These are phyloP conservation scores for Microcebus jonahi DNA, from an alignment of 2,113 vertebrate species.

Conservation along the genomic window DNA sequence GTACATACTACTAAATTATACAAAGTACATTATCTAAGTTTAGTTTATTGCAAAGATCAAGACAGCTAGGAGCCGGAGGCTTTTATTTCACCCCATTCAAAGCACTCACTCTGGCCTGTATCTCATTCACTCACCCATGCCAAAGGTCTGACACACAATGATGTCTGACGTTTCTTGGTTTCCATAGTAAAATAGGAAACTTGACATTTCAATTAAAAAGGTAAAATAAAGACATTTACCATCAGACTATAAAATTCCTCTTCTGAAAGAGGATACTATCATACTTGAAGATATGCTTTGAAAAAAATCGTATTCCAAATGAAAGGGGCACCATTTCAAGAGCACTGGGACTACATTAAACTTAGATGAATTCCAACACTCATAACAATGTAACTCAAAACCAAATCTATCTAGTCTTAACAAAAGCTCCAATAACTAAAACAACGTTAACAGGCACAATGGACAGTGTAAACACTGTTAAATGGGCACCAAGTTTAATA, in stretches of 20 bases:
- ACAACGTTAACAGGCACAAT: conserved; percentile 61
- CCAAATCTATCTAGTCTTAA: not conserved
- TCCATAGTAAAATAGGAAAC: conserved; percentile 65
- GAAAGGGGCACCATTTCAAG: conserved; percentile 72
- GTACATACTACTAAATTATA: conserved; percentile 72
- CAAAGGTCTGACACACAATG: conserved; percentile 37
- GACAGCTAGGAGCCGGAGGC: conserved; percentile 47
- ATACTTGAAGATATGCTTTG: conserved; percentile 68
- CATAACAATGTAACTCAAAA: conserved; percentile 49
- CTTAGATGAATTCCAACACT: conserved; percentile 40
- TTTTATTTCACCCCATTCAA: not conserved
- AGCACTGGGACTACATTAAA: conserved; percentile 71
- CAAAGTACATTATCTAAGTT: conserved; percentile 72
- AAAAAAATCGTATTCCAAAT: conserved; percentile 79
- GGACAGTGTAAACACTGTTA: conserved; percentile 72
- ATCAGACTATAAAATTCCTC: conserved; percentile 77
- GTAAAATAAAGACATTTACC: conserved; percentile 77
- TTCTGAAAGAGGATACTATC: conserved; percentile 51
- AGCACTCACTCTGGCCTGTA: not conserved
- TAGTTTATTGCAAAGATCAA: conserved; percentile 83
- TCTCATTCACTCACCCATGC: not conserved
- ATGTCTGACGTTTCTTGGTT: conserved; percentile 59
- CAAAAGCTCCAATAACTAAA: conserved; percentile 35
- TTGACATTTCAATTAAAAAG: conserved; percentile 77
- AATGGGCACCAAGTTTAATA: conserved; percentile 67